Evolutionary conservation across 2,113 vertebrate species (phyloP), one percentile per base, ranked within the genome.

Genomic region (Lonchura striata): DNA sequence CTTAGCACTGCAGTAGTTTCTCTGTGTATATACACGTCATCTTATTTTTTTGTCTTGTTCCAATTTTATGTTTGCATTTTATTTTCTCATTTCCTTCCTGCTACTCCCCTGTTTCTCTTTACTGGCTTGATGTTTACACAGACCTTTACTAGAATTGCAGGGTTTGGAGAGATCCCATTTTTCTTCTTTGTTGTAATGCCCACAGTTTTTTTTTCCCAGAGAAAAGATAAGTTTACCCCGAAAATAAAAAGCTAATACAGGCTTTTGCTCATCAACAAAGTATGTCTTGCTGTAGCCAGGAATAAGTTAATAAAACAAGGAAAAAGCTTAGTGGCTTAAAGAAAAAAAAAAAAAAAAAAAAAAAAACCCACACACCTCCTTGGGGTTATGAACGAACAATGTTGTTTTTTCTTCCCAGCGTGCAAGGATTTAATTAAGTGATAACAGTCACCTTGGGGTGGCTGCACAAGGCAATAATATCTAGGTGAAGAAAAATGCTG

Each of bases 381-480:
- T 97, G 98, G 98, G 98, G 98, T 98, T 98, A 98, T 98, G 98
- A 98, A 98, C 97, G 98, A 98, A 98, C 98, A 98, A 98, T 98
- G 98, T 98, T 98, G 98, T 98, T 98, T 98, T 98, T 98, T 98
- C 98, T 98, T 98, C 98, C 98, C 98, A 98, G 98, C 97, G 98
- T 98, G 98, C 98, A 97, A 98, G 98, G 98, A 99, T 98, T 98
- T 99, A 98, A 99, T 98, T 99, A 99, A 99, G 98, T 98, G 98
- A 99, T 99, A 99, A 99, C 98, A 98, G 98, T 98, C 98, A 99
- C 98, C 98, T 98, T 99, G 98, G 98, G 98, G 98, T 99, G 98
- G 98, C 98, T 98, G 98, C 98, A 98, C 98, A 98, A 98, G 98
- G 98, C 98, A 99, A 98, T 98, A 98, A 98, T 98, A 98, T 98